Conservation (phyloP, 2,888 invertebrate genomes). For the Nysson spinosus region DNA sequence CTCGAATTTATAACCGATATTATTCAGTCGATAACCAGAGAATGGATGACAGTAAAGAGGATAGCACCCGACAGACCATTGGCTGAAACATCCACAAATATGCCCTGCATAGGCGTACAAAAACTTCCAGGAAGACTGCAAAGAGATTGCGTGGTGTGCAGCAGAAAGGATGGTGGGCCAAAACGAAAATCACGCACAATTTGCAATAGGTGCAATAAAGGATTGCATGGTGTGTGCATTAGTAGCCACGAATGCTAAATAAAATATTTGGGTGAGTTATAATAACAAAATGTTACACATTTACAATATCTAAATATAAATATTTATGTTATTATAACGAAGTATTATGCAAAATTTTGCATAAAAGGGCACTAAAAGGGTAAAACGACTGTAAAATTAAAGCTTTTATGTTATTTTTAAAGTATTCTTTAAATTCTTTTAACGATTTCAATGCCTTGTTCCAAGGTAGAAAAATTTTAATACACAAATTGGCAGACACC, state of each 20-base stretch:
- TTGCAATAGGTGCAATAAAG: conserved; percentile 33
- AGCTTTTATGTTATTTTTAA: too few relatives aligned
- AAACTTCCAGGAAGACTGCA: conserved; percentile 40
- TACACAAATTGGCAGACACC: too few relatives aligned
- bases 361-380: too few relatives aligned
- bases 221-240: conserved; percentile 32
- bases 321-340: conserved; percentile 18
- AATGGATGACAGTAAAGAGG: conserved; percentile 23
- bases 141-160: conserved; percentile 34
- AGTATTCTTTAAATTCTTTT: too few relatives aligned
- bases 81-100: conserved; percentile 11
- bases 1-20: conserved; percentile 52
- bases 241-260: conserved; percentile 33
- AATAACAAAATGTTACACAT: conserved; percentile 33
- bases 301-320: conserved; percentile 30
- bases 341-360: conserved; percentile 11
- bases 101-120: conserved; percentile 7
- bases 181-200: conserved; percentile 33
- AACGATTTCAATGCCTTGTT: too few relatives aligned
- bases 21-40: conserved; percentile 31
- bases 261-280: conserved; percentile 27
- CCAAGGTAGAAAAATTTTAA: too few relatives aligned
- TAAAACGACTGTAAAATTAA: too few relatives aligned
- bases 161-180: conserved; percentile 33
- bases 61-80: conserved; percentile 8